Conservation (phyloP, 2,888 invertebrate species). For the Amphipyra tragopoginis region DNA sequence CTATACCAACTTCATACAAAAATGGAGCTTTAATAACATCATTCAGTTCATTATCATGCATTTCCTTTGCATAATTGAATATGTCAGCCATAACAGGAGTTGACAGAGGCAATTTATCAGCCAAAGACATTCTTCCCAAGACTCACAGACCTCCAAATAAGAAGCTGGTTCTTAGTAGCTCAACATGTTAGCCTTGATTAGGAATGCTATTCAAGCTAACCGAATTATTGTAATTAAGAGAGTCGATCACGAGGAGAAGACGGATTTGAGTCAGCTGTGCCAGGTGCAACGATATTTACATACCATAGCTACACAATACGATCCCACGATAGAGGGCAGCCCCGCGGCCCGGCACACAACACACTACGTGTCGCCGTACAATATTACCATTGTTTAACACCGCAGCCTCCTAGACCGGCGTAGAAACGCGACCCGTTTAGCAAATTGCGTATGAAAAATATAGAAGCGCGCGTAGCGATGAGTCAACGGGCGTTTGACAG, state of each 20-base stretch:
- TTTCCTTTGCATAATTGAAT: conserved; percentile 44
- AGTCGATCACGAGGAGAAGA: conserved; percentile 53
- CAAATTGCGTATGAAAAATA: conserved; percentile 82
- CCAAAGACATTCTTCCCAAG: conserved; percentile 53
- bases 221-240: conserved; percentile 37
- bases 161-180: conserved; percentile 48
- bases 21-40: conserved; percentile 35
- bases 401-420: conserved; percentile 52
- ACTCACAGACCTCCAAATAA: conserved; percentile 59
- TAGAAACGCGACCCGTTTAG: conserved; percentile 66
- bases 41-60: conserved; percentile 40
- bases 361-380: conserved; percentile 38
- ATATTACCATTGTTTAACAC: conserved; percentile 62
- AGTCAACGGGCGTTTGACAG: conserved; percentile 88
- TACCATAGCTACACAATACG: conserved; percentile 55
- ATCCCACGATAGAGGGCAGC: conserved; percentile 28
- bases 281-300: conserved; percentile 62
- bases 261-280: conserved; percentile 60
- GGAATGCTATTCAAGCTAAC: conserved; percentile 33
- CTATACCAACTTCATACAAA: conserved; percentile 12
- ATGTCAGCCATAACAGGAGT: conserved; percentile 50
- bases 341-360: conserved; percentile 17
- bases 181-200: conserved; percentile 60
- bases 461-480: conserved; percentile 76
- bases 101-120: conserved; percentile 46